These are phyloP conservation scores for Willisornis vidua DNA, from an alignment of 2,113 vertebrate genomes.

Conservation along the genomic window DNA sequence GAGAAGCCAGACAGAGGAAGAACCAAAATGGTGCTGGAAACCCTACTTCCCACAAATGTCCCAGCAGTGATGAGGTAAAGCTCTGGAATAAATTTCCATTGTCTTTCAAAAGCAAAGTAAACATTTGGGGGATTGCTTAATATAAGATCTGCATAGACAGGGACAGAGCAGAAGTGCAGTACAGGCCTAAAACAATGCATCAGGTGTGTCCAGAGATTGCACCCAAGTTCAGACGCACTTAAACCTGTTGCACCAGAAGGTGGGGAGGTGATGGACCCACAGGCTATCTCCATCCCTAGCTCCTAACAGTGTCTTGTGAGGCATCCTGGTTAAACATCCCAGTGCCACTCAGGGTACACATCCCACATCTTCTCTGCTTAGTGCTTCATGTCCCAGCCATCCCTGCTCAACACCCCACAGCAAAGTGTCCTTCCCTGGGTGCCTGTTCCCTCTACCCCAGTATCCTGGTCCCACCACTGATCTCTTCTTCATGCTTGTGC, in stretches of 20 bases:
- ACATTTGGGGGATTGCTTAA: neutral
- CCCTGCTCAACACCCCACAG: neutral
- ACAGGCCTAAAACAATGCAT: neutral
- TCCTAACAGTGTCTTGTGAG: neutral
- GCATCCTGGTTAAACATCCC: neutral
- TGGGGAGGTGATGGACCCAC: neutral
- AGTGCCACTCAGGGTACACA: neutral
- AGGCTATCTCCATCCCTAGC: neutral
- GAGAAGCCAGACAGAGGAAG: neutral
- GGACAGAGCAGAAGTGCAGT: neutral
- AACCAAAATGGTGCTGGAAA: neutral
- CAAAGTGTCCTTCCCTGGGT: neutral
- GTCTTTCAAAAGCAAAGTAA: slow-evolving; percentile 19
- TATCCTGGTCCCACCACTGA: neutral
- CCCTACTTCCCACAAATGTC: neutral
- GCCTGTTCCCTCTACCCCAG: neutral
- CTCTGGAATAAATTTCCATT: slow-evolving; percentile 45
- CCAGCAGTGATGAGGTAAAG: slow-evolving; percentile 3
- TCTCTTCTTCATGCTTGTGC: neutral
- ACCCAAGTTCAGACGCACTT: neutral
- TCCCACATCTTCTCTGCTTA: neutral
- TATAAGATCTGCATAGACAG: neutral
- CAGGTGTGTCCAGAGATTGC: neutral
- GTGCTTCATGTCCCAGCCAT: neutral
- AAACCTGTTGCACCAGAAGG: neutral